phyloP scores from a whole-genome alignment of 2,888 invertebrate species.

The Leuctra nigra region DNA sequence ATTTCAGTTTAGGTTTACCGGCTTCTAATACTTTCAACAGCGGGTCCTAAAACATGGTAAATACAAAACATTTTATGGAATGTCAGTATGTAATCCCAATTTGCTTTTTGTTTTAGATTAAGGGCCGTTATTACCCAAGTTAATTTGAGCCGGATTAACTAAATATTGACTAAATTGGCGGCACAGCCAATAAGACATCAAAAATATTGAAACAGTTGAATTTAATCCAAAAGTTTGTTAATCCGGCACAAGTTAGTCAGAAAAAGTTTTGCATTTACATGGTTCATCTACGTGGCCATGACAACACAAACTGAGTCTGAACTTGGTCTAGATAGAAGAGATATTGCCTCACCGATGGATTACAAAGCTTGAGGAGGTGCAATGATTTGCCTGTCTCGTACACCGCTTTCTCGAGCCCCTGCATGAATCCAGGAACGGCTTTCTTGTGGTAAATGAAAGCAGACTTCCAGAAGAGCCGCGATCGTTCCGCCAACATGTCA shows the following conservation, averaged over 20 bases:
- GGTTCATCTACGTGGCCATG: too few species aligned
- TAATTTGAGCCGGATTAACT: too few species aligned
- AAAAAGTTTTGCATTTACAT: too few species aligned
- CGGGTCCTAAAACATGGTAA: slow-evolving; percentile 20
- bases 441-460: slow-evolving; percentile 47
- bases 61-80: too few species aligned
- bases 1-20: slow-evolving; percentile 15
- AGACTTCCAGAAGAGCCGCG: slow-evolving; percentile 61
- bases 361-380: slow-evolving; percentile 60
- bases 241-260: too few species aligned
- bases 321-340: not conserved
- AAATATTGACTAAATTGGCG: too few species aligned
- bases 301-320: not conserved
- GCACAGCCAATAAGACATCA: too few species aligned
- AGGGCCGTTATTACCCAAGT: too few species aligned
- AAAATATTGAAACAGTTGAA: too few species aligned
- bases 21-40: slow-evolving; percentile 19
- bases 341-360: slow-evolving; percentile 42
- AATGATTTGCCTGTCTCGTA: slow-evolving; percentile 69
- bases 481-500: slow-evolving; percentile 55
- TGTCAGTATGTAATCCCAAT: too few species aligned
- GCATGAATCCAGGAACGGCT: slow-evolving; percentile 59
- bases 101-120: too few species aligned
- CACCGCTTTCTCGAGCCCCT: slow-evolving; percentile 55
- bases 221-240: too few species aligned